These are phyloP conservation scores for Sebastes hubbsi DNA, from an alignment of 2,797 vertebrate species.

Conservation along the genomic window DNA sequence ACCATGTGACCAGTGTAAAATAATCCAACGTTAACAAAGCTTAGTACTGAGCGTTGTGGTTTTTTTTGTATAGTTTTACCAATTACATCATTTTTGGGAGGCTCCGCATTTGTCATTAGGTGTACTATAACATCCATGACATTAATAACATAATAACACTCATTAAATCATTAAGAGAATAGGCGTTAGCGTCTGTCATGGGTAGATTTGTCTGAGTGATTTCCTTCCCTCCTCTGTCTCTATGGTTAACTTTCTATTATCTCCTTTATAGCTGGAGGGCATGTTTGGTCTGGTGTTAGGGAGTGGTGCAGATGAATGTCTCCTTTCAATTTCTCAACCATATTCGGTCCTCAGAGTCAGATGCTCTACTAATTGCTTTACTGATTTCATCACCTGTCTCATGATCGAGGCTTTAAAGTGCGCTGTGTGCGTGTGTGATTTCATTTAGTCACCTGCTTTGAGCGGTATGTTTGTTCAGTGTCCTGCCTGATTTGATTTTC, in stretches of 20 bases:
- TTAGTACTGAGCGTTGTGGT: background rate
- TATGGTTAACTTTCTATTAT: background rate
- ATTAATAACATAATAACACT: background rate
- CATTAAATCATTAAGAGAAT: background rate
- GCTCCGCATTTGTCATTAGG: background rate
- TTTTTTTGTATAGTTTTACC: background rate
- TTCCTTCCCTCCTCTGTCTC: background rate
- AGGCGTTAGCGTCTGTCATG: background rate
- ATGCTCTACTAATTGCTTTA: constrained; percentile 2
- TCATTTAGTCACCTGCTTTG: constrained; percentile 13
- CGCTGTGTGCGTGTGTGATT: background rate
- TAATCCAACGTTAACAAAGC: background rate
- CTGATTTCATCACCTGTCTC: constrained; percentile 28
- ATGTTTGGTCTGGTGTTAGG: background rate
- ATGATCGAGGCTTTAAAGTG: constrained; percentile 26
- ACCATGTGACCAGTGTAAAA: background rate
- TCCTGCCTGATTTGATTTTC: constrained; percentile 35
- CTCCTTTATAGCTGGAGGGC: background rate
- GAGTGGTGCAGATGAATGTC: background rate
- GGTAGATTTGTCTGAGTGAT: background rate
- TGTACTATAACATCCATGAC: background rate
- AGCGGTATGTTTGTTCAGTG: constrained; percentile 1
- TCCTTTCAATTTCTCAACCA: background rate
- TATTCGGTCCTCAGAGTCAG: constrained; percentile 4
- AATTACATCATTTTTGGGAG: background rate